Evolutionary conservation across 2,113 vertebrate genomes (phyloP).

Genomic region (Chlorocebus sabaeus): DNA sequence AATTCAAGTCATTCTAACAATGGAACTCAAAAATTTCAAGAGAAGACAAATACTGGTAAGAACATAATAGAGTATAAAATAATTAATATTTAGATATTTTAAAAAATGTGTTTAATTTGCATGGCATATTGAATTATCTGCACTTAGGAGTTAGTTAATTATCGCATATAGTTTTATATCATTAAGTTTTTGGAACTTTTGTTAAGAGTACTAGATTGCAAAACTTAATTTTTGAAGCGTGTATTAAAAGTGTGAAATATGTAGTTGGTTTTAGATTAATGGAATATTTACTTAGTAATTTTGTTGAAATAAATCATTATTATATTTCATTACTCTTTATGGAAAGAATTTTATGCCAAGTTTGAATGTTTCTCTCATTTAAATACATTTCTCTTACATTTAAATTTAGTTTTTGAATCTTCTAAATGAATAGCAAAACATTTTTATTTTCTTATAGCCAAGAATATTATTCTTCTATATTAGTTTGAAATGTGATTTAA

Average conservation of each 20-base stretch:
- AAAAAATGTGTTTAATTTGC: neutral
- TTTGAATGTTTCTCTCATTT: slow-evolving; percentile 6
- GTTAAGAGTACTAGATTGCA: neutral
- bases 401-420: neutral
- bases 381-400: slow-evolving; percentile 18
- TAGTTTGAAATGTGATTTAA: neutral
- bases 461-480: neutral
- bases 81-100: slow-evolving; percentile 17
- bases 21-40: neutral
- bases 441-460: neutral
- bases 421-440: neutral
- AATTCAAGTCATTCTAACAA: neutral
- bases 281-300: neutral
- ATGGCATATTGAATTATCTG: neutral
- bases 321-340: neutral
- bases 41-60: neutral
- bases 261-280: neutral
- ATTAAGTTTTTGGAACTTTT: neutral
- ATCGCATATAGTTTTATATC: neutral
- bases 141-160: neutral
- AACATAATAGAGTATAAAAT: neutral
- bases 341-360: neutral
- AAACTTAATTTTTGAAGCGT: neutral
- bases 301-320: neutral
- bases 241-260: neutral